A percentile compares a stretch with the other conserved stretches of the same genome.
Evolutionary conservation across 2,888 invertebrate genomes (phyloP).

Genomic region (Plutella xylostella): DNA sequence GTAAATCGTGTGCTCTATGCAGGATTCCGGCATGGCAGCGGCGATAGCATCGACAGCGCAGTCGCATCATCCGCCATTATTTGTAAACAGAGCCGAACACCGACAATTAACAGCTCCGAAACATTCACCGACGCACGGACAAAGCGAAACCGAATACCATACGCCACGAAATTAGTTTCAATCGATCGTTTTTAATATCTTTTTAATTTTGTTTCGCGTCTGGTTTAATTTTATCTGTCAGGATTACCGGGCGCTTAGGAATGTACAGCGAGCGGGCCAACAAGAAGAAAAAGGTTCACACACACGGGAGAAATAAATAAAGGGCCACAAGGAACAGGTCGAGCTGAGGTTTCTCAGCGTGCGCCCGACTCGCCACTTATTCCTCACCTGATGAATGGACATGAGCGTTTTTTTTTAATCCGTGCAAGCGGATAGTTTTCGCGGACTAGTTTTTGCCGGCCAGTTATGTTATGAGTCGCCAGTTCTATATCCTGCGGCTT

Average conservation of each 20-base stretch:
- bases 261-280: slow-evolving; percentile 56
- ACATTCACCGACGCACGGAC: slow-evolving; percentile 26
- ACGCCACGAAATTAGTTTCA: slow-evolving; percentile 64
- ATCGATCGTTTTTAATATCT: slow-evolving; percentile 60
- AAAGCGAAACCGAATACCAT: slow-evolving; percentile 42
- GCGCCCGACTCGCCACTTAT: slow-evolving; percentile 31
- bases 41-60: slow-evolving; percentile 9
- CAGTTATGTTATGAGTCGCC: slow-evolving; percentile 26
- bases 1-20: slow-evolving; percentile 40
- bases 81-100: slow-evolving; percentile 25
- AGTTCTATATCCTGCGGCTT: slow-evolving; percentile 7
- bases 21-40: slow-evolving; percentile 29
- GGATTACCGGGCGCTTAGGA: slow-evolving; percentile 65
- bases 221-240: slow-evolving; percentile 69
- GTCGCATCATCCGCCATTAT: slow-evolving; percentile 15
- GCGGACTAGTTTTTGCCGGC: slow-evolving; percentile 29
- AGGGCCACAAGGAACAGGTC: slow-evolving; percentile 49
- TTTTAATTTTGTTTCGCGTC: slow-evolving; percentile 70
- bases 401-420: slow-evolving; percentile 36
- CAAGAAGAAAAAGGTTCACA: slow-evolving; percentile 54
- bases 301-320: slow-evolving; percentile 65
- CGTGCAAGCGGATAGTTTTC: slow-evolving; percentile 30
- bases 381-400: slow-evolving; percentile 53
- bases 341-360: slow-evolving; percentile 53
- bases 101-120: no score